Evolutionary conservation across 2,797 vertebrate genomes (phyloP), one percentile per base, ranked within the genome.

Genomic region (Megaceryle alcyon): DNA sequence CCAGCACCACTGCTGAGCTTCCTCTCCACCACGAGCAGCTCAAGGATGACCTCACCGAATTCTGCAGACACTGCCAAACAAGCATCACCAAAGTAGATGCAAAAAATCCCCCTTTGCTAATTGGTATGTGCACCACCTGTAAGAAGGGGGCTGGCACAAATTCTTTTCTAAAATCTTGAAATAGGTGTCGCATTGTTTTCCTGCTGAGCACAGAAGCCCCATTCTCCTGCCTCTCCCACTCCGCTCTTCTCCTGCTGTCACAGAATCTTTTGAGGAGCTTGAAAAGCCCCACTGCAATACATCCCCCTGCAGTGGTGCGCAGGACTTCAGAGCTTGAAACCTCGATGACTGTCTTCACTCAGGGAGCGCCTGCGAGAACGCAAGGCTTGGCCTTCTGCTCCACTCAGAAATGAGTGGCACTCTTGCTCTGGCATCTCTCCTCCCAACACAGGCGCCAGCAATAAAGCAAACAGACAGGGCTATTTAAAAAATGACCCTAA

Each of bases 401-500:
- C 0, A 0, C 57, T 54, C 70, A 48, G 56, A 61, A 75, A 39
- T 0, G 9, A 75, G 68, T 48, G 7, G 86, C 21, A 1, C 64
- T 77, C 9, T 0, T 3, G 3, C 79, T 59, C 64, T 6, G 33
- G 35, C 54, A 59, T 64, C 83, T 68, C 69, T 94, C 54, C 75
- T 81, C 70, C 66, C 77, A 29, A 10, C 20, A 16, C 48, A 8
- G 2, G 0, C 4, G 3, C 60, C 0, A 0, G 86, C 83, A 86
- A 78, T 92, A 93, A 94, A 96, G 54, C 68, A 90, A 82, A 80
- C 71, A 92, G 94, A 75, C 78, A 68, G 61, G 69, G 75, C 94
- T 85, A 87, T 89, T 95, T 87, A 22, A 92, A 93, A 96, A 95
- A 84, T 75, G 3, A 82, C 86, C 82, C 48, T 95, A 94, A 95